Evolutionary conservation across 2,888 invertebrate genomes (phyloP).

Genomic region (Trissolcus japonicus): DNA sequence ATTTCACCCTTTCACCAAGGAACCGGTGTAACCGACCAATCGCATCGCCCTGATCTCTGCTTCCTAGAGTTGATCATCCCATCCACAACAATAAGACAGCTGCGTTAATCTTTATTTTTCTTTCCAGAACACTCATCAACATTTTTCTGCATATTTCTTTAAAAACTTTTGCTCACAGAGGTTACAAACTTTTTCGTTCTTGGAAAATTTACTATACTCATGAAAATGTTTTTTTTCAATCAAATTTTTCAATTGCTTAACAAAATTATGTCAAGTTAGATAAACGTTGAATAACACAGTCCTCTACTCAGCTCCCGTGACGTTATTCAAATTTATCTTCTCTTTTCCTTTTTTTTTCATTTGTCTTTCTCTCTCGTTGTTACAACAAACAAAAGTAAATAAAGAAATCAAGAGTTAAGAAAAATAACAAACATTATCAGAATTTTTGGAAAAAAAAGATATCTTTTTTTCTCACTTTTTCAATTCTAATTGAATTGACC

Average conservation of each 20-base stretch:
- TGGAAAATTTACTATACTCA: no score
- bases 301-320: conserved; percentile 35
- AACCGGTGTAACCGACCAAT: conserved; percentile 74
- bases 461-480: background rate
- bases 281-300: conserved; percentile 38
- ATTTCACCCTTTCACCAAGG: conserved; percentile 74
- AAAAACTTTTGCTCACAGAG: conserved; percentile 22
- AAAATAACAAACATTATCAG: conserved; percentile 24
- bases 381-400: conserved; percentile 33
- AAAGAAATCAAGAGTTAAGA: conserved; percentile 24
- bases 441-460: background rate
- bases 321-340: conserved; percentile 44
- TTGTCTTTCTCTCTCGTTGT: background rate
- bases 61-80: conserved; percentile 76
- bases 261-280: conserved; percentile 6
- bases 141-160: conserved; percentile 41
- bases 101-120: conserved; percentile 72
- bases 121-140: conserved; percentile 52
- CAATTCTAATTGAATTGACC: background rate
- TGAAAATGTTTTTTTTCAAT: background rate
- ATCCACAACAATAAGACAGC: conserved; percentile 76
- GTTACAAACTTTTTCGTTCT: background rate
- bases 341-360: background rate
- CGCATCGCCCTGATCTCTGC: conserved; percentile 73
- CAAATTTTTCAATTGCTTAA: background rate